These are phyloP conservation scores for Oncorhynchus clarkii DNA, from an alignment of 2,113 vertebrate genomes.

Conservation along the genomic window DNA sequence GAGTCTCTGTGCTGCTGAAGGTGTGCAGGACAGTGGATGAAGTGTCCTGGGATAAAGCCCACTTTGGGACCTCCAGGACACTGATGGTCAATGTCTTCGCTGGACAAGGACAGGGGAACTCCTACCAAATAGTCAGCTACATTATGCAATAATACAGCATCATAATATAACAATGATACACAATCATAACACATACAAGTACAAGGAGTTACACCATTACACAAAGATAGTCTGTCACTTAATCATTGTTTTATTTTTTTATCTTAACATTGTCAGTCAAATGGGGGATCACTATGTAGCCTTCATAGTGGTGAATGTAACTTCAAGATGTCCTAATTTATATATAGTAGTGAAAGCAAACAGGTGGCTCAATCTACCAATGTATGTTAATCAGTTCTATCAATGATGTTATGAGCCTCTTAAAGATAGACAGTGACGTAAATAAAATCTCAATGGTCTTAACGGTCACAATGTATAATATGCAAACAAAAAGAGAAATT, in stretches of 20 bases:
- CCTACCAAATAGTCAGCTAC: too few relatives aligned
- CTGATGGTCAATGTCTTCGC: conserved; percentile 72
- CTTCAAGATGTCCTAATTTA: too few relatives aligned
- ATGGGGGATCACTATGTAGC: neutral
- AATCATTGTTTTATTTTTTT: conserved; percentile 2
- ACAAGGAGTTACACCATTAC: neutral
- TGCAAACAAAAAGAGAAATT: too few relatives aligned
- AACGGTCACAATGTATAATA: too few relatives aligned
- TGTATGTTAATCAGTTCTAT: too few relatives aligned
- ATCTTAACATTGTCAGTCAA: neutral
- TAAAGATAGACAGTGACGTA: too few relatives aligned
- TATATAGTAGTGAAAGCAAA: too few relatives aligned
- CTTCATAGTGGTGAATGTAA: too few relatives aligned
- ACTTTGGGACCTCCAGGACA: conserved; percentile 68
- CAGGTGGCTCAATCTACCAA: too few relatives aligned
- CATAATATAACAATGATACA: neutral
- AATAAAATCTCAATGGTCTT: too few relatives aligned
- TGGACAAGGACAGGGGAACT: conserved; percentile 15
- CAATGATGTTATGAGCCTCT: too few relatives aligned
- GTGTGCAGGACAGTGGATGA: conserved; percentile 77
- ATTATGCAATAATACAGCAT: conserved; percentile 11
- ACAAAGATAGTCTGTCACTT: neutral
- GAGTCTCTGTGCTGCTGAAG: conserved; percentile 33
- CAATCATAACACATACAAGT: neutral
- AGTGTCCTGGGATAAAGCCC: conserved; percentile 77